These are phyloP conservation scores for Drosophila neotestacea DNA, from an alignment of 2,888 invertebrate genomes.

Conservation along the genomic window DNA sequence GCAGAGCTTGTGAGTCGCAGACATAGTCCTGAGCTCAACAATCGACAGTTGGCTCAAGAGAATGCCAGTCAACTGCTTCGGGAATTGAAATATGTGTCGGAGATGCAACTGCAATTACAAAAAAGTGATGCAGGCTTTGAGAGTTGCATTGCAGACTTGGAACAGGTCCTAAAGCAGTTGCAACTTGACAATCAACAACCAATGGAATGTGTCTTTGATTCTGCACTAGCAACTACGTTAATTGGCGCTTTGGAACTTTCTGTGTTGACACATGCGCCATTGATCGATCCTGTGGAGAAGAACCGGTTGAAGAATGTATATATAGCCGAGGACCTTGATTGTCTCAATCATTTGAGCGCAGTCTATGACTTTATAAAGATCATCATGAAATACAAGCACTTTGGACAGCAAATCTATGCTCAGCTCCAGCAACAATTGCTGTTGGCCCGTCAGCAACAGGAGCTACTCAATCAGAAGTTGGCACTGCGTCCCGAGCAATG, in stretches of 20 bases:
- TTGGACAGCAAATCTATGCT: conserved; percentile 79
- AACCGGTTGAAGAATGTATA: conserved; percentile 90
- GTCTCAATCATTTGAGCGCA: conserved; percentile 87
- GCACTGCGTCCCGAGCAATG: conserved; percentile 83
- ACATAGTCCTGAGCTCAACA: conserved; percentile 52
- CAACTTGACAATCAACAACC: conserved; percentile 24
- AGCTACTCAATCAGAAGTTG: conserved; percentile 80
- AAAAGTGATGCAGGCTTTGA: conserved; percentile 41
- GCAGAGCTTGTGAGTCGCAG: conserved; percentile 55
- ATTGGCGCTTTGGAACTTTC: conserved; percentile 87
- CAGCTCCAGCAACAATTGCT: conserved; percentile 61
- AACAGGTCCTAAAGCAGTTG: conserved; percentile 44
- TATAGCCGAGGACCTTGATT: conserved; percentile 89
- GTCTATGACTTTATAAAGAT: conserved; percentile 86
- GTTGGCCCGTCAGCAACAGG: conserved; percentile 60
- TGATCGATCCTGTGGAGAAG: conserved; percentile 94
- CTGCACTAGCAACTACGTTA: conserved; percentile 72
- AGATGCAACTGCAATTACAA: conserved; percentile 15
- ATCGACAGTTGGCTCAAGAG: conserved; percentile 58
- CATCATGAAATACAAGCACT: conserved; percentile 82
- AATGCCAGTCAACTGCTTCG: conserved; percentile 70
- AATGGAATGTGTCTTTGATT: conserved; percentile 43
- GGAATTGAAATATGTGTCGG: conserved; percentile 76
- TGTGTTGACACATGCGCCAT: conserved; percentile 88
- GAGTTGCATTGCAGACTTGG: conserved; percentile 53